Evolutionary conservation across 1,140 invertebrate genomes (phyloP).

Genomic region (Anagrus nilaparvatae): DNA sequence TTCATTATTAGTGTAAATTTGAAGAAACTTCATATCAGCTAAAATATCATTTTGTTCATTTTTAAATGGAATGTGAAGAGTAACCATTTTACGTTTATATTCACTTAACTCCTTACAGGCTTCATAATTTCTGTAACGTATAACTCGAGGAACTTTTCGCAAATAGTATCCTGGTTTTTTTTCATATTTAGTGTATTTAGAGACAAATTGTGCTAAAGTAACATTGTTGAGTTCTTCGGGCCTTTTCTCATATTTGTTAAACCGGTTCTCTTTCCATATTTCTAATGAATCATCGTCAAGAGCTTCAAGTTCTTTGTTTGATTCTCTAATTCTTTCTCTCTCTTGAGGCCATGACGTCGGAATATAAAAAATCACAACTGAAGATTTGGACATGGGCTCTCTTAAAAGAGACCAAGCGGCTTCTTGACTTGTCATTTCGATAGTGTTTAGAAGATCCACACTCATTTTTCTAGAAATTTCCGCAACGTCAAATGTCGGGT

Average conservation of each 20-base stretch:
- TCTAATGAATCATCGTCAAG: too few relatives aligned
- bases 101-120: slow-evolving; percentile 18
- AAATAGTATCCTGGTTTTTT: slow-evolving; percentile 18
- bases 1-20: slow-evolving; percentile 16
- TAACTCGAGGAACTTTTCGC: slow-evolving; percentile 20
- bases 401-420: slow-evolving; percentile 36
- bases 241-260: too few relatives aligned
- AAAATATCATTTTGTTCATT: slow-evolving; percentile 26
- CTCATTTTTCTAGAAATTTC: slow-evolving; percentile 29
- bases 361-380: slow-evolving; percentile 19
- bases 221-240: slow-evolving; percentile 20
- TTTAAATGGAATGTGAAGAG: slow-evolving; percentile 26
- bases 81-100: slow-evolving; percentile 26
- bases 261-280: too few relatives aligned
- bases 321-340: too few relatives aligned
- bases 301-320: too few relatives aligned
- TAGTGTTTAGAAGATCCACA: slow-evolving; percentile 30
- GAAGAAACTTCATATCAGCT: slow-evolving; percentile 22
- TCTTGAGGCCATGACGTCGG: slow-evolving; percentile 30
- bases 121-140: slow-evolving; percentile 30
- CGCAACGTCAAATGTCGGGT: slow-evolving; percentile 29
- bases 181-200: slow-evolving; percentile 19
- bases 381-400: slow-evolving; percentile 21
- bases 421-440: slow-evolving; percentile 37
- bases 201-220: slow-evolving; percentile 24